Conservation (phyloP, 2,888 invertebrate genomes). For the Pelosia muscerda region DNA sequence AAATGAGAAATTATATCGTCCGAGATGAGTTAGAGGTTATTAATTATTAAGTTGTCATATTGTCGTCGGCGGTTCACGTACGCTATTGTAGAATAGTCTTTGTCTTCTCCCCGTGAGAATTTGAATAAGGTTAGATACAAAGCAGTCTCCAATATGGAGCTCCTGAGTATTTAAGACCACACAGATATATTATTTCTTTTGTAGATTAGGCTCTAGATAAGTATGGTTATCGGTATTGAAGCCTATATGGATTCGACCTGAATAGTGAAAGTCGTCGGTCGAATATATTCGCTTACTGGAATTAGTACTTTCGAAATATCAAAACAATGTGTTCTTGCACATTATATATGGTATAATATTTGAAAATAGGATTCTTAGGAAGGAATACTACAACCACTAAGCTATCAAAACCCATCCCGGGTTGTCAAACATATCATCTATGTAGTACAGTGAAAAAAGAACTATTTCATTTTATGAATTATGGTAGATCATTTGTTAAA, state of each 20-base stretch:
- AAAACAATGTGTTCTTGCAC: no score
- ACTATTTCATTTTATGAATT: no score
- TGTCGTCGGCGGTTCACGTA: constrained; percentile 80
- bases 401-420: no score
- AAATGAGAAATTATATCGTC: constrained; percentile 85
- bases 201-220: constrained; percentile 41
- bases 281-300: background rate
- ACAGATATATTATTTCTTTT: constrained; percentile 60
- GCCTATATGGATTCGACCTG: constrained; percentile 13
- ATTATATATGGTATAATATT: no score
- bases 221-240: constrained; percentile 16
- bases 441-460: no score
- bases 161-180: constrained; percentile 78
- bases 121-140: constrained; percentile 72
- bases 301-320: no score
- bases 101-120: constrained; percentile 83
- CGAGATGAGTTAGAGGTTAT: constrained; percentile 84
- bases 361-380: no score
- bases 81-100: constrained; percentile 73
- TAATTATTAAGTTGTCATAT: constrained; percentile 86
- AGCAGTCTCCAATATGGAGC: constrained; percentile 71
- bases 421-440: no score
- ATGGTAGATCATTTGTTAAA: no score
- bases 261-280: background rate
- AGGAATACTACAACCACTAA: no score